These are phyloP conservation scores for Cantharis rustica DNA, from an alignment of 2,888 invertebrate species.

Conservation along the genomic window DNA sequence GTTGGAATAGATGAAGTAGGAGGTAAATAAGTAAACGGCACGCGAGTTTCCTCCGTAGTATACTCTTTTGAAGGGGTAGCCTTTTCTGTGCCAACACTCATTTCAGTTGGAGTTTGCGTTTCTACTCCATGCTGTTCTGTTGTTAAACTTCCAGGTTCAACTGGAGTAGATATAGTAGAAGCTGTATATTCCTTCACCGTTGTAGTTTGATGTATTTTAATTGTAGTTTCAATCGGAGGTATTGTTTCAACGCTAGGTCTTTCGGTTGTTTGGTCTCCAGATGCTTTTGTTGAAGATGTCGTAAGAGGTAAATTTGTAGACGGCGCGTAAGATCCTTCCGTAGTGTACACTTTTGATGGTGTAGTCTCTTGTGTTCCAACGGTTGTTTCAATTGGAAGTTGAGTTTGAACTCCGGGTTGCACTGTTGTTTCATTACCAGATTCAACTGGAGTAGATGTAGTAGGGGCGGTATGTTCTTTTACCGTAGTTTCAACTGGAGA, in stretches of 20 bases:
- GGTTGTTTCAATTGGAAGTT: neutral
- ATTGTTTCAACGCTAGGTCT: neutral
- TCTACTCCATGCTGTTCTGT: neutral
- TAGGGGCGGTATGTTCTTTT: neutral
- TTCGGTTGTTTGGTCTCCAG: neutral
- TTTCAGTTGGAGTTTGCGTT: neutral
- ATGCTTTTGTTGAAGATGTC: neutral
- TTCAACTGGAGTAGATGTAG: neutral
- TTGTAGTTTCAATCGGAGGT: neutral
- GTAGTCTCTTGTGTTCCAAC: neutral
- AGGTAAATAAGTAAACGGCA: no score
- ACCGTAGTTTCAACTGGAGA: neutral
- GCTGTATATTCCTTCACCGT: neutral
- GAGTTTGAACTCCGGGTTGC: neutral
- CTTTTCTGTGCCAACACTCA: neutral
- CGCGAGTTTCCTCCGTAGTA: neutral
- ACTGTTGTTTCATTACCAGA: neutral
- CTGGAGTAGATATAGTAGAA: neutral
- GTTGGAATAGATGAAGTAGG: no score
- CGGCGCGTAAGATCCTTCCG: neutral
- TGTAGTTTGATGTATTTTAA: neutral
- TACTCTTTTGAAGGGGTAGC: neutral
- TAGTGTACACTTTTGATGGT: neutral
- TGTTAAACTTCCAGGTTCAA: neutral
- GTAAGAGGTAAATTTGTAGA: neutral